Conservation (phyloP, 1,140 invertebrate genomes). For the Trichonephila inaurata region DNA sequence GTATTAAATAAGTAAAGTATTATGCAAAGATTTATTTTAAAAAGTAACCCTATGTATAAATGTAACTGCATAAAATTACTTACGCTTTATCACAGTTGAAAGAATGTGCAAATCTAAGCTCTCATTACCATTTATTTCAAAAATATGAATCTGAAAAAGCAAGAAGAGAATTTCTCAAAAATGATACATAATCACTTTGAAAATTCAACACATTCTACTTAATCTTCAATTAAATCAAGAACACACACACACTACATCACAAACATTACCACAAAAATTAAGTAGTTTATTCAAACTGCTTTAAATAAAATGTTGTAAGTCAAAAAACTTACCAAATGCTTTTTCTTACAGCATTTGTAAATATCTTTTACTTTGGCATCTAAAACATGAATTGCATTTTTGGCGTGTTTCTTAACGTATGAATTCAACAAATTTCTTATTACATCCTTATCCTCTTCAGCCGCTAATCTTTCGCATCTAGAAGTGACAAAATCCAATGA, state of each 20-base stretch:
- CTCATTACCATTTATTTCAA: conserved; percentile 80
- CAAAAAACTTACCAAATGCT: conserved; percentile 58
- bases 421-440: conserved; percentile 69
- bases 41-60: too few relatives aligned
- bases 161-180: neutral
- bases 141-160: conserved; percentile 80
- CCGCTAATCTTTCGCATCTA: conserved; percentile 64
- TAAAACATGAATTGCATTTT: conserved; percentile 29
- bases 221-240: too few relatives aligned
- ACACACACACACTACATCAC: too few relatives aligned
- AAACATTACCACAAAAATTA: too few relatives aligned
- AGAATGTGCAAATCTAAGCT: conserved; percentile 81
- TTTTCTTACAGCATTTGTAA: conserved; percentile 74
- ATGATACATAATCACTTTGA: neutral
- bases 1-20: too few relatives aligned
- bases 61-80: conserved; percentile 16
- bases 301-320: neutral
- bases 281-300: too few relatives aligned
- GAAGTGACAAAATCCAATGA: neutral
- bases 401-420: conserved; percentile 55
- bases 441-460: conserved; percentile 73
- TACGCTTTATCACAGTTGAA: conserved; percentile 81
- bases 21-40: too few relatives aligned
- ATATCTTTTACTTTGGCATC: conserved; percentile 74
- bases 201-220: too few relatives aligned